Evolutionary conservation across 2,797 vertebrate genomes (phyloP).

Genomic region (Lemur catta): DNA sequence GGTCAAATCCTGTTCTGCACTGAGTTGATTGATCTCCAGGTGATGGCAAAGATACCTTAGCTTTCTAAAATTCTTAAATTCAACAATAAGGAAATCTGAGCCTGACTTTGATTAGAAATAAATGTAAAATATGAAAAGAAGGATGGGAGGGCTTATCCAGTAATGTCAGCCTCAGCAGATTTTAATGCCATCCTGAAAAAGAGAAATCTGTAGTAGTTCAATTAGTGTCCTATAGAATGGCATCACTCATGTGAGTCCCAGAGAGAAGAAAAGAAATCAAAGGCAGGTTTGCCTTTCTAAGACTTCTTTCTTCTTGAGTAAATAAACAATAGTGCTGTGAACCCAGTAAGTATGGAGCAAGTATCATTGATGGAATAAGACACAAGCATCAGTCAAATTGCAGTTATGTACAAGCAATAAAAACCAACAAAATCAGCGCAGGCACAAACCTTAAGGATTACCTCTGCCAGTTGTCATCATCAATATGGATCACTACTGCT

Average conservation of each 20-base stretch:
- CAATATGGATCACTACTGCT: not conserved
- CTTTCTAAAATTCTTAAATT: constrained; percentile 28
- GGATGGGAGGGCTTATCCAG: not conserved
- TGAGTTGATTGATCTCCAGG: not conserved
- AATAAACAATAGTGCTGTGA: not conserved
- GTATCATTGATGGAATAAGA: not conserved
- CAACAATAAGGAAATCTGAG: not conserved
- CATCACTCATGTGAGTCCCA: not conserved
- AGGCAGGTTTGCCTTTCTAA: not conserved
- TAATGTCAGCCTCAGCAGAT: not conserved
- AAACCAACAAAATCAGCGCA: not conserved
- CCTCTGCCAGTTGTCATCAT: not conserved
- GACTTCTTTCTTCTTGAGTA: not conserved
- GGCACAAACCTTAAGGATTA: not conserved
- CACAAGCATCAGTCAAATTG: not conserved
- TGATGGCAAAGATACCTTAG: not conserved
- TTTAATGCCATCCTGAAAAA: not conserved
- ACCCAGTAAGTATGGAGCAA: not conserved
- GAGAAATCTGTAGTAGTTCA: not conserved
- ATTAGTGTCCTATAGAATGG: not conserved
- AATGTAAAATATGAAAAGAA: not conserved
- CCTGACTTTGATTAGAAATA: not conserved
- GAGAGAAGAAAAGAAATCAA: constrained; percentile 14
- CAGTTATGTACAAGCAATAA: not conserved
- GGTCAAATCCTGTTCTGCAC: not conserved